These are phyloP conservation scores for Villa cingulata DNA, from an alignment of 2,888 invertebrate genomes.

Conservation along the genomic window DNA sequence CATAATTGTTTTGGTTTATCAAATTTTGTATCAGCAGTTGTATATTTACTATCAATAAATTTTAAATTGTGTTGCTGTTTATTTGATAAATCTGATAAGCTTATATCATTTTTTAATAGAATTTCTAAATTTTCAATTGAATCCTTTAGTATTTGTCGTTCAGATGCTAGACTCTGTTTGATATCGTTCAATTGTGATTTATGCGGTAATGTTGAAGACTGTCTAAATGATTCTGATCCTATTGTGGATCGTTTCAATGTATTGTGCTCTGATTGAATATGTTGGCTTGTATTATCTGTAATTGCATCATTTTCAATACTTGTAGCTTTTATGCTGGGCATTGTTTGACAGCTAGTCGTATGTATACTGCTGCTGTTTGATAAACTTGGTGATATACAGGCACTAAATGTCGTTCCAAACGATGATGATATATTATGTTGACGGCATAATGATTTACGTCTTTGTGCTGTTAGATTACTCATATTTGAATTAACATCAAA, in stretches of 20 bases:
- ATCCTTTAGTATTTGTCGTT: constrained; percentile 28
- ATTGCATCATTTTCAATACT: constrained; percentile 20
- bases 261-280: not conserved
- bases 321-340: constrained; percentile 18
- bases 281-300: constrained; percentile 8
- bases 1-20: not conserved
- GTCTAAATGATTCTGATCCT: constrained; percentile 1
- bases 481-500: constrained; percentile 30
- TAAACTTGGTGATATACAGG: constrained; percentile 29
- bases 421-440: constrained; percentile 35
- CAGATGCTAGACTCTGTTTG: constrained; percentile 25
- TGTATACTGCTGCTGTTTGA: constrained; percentile 28
- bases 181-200: constrained; percentile 27
- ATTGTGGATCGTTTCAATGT: not conserved
- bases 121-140: constrained; percentile 36
- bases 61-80: constrained; percentile 32
- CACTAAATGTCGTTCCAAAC: constrained; percentile 30
- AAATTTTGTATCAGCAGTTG: not conserved
- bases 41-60: constrained; percentile 8
- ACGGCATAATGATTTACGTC: constrained; percentile 33
- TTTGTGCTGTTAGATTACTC: constrained; percentile 29
- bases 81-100: constrained; percentile 32
- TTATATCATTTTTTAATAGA: constrained; percentile 34
- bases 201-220: constrained; percentile 12
- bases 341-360: constrained; percentile 20